Conservation (phyloP, 2,113 vertebrate species). For the Spheniscus mendiculus region DNA sequence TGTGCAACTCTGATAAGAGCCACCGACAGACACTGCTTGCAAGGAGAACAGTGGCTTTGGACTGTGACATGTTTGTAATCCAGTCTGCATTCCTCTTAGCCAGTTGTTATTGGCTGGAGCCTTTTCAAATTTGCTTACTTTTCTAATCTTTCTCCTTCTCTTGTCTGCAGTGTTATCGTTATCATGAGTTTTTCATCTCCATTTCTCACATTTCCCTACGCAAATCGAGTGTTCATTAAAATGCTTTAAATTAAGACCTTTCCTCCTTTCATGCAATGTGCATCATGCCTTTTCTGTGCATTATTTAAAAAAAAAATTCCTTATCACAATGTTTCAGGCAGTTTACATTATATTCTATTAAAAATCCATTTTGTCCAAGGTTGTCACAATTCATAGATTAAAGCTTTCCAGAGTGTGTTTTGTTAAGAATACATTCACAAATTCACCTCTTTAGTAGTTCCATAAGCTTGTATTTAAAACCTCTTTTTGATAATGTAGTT, state of each 20-base stretch:
- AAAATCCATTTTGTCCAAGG: slow-evolving; percentile 66
- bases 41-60: neutral
- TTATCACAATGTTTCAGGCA: slow-evolving; percentile 75
- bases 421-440: slow-evolving; percentile 67
- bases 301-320: slow-evolving; percentile 13
- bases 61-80: neutral
- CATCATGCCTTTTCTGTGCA: slow-evolving; percentile 34
- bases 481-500: slow-evolving; percentile 56
- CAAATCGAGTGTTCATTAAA: slow-evolving; percentile 63
- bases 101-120: neutral
- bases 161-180: neutral
- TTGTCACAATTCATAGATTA: slow-evolving; percentile 72
- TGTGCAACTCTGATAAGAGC: neutral
- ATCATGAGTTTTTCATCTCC: neutral
- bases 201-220: slow-evolving; percentile 13
- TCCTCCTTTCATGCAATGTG: slow-evolving; percentile 30
- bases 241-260: slow-evolving; percentile 70
- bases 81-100: neutral
- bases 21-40: neutral
- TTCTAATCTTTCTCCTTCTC: neutral
- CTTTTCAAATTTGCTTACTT: slow-evolving; percentile 46
- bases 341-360: slow-evolving; percentile 73
- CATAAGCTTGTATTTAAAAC: slow-evolving; percentile 54
- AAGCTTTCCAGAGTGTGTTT: slow-evolving; percentile 54
- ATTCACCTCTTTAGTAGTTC: slow-evolving; percentile 60